Evolutionary conservation across 2,888 invertebrate genomes (phyloP), one percentile per base, ranked within the genome.

Genomic region (Galerucella nymphaeae): DNA sequence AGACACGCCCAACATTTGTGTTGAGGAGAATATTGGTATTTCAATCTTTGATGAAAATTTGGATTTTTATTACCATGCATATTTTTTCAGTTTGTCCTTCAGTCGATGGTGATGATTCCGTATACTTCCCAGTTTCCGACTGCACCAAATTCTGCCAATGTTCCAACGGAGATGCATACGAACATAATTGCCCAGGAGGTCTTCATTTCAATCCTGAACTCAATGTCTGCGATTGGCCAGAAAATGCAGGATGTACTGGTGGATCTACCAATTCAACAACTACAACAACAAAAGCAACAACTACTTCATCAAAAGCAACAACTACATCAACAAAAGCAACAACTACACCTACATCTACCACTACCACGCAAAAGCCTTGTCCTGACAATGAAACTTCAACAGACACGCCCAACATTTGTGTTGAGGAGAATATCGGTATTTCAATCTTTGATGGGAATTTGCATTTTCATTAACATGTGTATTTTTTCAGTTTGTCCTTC

Each of bases 131-230:
- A 13, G 45, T 73, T 9, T 63, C 71, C 18, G 45, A 73, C 50
- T 75, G 73, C n/a, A 42, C 66, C 6, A 70, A 75, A 23, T 75
- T 75, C 59, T 75, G 75, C 42, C 72, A 77, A 57, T 77, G 77
- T 61, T 74, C 75, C 10, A 77, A 74, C 20, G 77, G 77, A 8
- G 53, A 8, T 2, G 62, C 75, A 23, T 72, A 70, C 41, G 23
- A 74, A 10, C 66, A 69, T 42, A 30, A 71, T 16, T 78, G 78
- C 38, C 73, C 77, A n/a, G n/a, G 10, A 30, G 77, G 71, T 42
- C 55, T 74, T 0, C 70, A 77, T 66, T 78, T 74, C 64, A 76
- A 76, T 61, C 62, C 76, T 2, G 11, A 45, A n/a, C 41, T 76
- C 3, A 75, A 73, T 50, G 70, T 73, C 10, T 76, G 76, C 41